These are phyloP conservation scores for Tiaroga cobitis DNA, from an alignment of 2,797 vertebrate genomes.

Conservation along the genomic window DNA sequence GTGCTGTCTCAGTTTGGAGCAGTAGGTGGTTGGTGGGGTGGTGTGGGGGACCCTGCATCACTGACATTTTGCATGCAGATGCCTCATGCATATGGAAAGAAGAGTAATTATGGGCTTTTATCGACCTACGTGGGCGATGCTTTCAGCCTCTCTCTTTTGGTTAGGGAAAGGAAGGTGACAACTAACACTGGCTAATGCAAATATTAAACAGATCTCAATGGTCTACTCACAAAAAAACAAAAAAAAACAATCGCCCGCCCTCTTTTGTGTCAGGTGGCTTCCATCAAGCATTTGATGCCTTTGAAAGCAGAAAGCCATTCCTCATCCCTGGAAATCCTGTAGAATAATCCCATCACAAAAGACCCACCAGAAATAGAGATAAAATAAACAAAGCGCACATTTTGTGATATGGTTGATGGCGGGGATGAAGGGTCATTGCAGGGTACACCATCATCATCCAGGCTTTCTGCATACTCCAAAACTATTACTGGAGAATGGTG, in stretches of 20 bases:
- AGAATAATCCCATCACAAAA: neutral
- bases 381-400: neutral
- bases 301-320: constrained; percentile 8
- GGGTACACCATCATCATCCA: constrained; percentile 1
- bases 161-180: constrained; percentile 28
- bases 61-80: constrained; percentile 68
- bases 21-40: constrained; percentile 44
- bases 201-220: constrained; percentile 35
- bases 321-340: neutral
- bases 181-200: constrained; percentile 42
- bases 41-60: constrained; percentile 57
- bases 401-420: constrained; percentile 2
- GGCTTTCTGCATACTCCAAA: neutral
- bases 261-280: constrained; percentile 10
- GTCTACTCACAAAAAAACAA: constrained; percentile 16
- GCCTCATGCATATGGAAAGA: constrained; percentile 73
- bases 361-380: constrained; percentile 5
- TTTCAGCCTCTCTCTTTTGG: constrained; percentile 17
- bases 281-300: neutral
- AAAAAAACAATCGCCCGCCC: neutral
- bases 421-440: neutral
- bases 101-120: constrained; percentile 69
- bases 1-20: constrained; percentile 66
- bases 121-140: constrained; percentile 48
- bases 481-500: constrained; percentile 28